These are phyloP conservation scores for Blastobasis adustella DNA, from an alignment of 2,888 invertebrate genomes.

Conservation along the genomic window DNA sequence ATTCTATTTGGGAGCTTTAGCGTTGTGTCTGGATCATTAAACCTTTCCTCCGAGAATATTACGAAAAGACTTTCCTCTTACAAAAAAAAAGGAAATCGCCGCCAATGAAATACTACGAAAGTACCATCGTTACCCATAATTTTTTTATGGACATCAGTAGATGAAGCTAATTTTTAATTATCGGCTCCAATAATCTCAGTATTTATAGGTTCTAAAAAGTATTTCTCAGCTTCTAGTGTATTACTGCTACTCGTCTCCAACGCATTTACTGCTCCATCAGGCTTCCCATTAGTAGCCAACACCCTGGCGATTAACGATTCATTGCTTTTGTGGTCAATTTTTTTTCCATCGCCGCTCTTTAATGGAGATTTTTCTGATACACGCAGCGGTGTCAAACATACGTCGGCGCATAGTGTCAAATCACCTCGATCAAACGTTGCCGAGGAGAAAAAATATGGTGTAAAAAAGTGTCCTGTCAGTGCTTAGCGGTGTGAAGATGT, in stretches of 20 bases:
- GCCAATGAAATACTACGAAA: no score
- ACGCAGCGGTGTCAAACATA: conserved; percentile 54
- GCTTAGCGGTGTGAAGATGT: conserved; percentile 16
- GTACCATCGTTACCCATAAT: no score
- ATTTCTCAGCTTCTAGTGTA: no score
- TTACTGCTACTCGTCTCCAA: conserved; percentile 19
- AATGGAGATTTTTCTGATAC: conserved; percentile 64
- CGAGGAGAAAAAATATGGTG: conserved; percentile 33
- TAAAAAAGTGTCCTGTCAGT: conserved; percentile 52
- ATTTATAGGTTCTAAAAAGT: no score
- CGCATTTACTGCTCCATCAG: conserved; percentile 18
- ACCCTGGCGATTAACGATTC: conserved; percentile 67
- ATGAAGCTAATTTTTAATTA: no score
- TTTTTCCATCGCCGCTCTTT: conserved; percentile 59
- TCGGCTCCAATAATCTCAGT: no score
- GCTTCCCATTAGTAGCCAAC: conserved; percentile 64
- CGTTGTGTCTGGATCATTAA: no score
- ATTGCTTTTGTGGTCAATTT: conserved; percentile 59
- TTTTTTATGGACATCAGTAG: no score
- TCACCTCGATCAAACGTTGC: conserved; percentile 62
- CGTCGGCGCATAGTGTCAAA: conserved; percentile 53
- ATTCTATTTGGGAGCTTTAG: no score
- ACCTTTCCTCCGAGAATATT: no score
- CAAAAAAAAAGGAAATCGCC: no score
- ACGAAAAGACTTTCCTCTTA: no score